A percentile compares a stretch with the other conserved stretches of the same genome.
Conservation (phyloP, 1,140 invertebrate species). For the Microvelia longipes region DNA sequence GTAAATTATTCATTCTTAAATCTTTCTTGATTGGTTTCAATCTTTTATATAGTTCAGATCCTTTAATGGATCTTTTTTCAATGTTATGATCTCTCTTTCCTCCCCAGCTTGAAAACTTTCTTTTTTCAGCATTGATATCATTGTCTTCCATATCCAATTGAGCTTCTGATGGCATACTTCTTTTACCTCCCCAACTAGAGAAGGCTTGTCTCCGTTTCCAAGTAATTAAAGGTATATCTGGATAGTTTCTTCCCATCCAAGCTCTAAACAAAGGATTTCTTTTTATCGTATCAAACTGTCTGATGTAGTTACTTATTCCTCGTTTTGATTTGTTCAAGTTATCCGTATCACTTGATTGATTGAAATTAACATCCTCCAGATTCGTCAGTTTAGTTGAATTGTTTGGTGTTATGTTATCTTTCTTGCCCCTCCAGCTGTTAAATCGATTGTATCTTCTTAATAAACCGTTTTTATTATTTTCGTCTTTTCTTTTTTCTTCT, state of each 20-base stretch:
- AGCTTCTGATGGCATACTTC: neutral
- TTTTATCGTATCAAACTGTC: neutral
- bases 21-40: neutral
- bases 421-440: constrained; percentile 31
- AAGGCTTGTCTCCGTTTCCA: constrained; percentile 11
- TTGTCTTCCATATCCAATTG: constrained; percentile 1
- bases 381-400: neutral
- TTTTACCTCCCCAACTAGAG: constrained; percentile 14
- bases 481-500: neutral
- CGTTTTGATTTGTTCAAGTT: neutral
- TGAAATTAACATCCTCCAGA: neutral
- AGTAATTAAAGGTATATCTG: neutral
- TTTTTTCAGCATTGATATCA: neutral
- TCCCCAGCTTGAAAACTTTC: constrained; percentile 29
- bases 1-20: neutral
- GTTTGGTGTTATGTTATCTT: constrained; percentile 7
- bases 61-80: neutral
- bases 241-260: neutral
- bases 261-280: neutral
- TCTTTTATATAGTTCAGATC: neutral
- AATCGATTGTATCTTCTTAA: constrained; percentile 19
- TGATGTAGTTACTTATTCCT: neutral
- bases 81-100: constrained; percentile 24
- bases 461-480: neutral
- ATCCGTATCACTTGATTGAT: neutral